Evolutionary conservation across 1,140 invertebrate species (phyloP).

Genomic region (Drosophila tani): DNA sequence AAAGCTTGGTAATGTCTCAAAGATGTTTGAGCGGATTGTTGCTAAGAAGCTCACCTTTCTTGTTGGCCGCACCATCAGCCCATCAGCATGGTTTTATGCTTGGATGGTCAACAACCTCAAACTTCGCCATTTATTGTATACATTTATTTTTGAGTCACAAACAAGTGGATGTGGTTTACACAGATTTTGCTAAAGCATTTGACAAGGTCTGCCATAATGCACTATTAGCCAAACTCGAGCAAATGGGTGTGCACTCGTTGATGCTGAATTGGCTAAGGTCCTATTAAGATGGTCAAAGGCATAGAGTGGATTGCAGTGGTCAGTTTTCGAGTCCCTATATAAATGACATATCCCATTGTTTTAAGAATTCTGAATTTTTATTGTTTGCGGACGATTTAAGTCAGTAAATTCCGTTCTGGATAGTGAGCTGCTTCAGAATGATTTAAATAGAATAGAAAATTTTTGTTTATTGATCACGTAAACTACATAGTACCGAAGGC

Average conservation of each 20-base stretch:
- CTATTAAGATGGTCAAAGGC: background rate
- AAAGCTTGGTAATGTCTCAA: background rate
- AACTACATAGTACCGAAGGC: background rate
- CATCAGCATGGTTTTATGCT: background rate
- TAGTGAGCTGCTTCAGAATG: background rate
- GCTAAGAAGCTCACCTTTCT: background rate
- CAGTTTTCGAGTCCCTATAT: background rate
- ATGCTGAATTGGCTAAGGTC: background rate
- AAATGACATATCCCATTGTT: background rate
- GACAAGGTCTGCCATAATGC: background rate
- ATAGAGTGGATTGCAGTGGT: background rate
- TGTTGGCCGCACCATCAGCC: background rate
- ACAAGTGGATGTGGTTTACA: background rate
- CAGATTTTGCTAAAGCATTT: background rate
- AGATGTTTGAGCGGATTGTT: background rate
- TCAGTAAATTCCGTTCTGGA: background rate
- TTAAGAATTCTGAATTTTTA: background rate
- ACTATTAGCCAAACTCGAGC: too few species aligned
- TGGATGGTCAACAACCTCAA: background rate
- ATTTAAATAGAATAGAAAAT: too few species aligned
- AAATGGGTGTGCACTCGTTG: too few species aligned
- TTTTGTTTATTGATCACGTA: background rate
- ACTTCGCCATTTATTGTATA: background rate
- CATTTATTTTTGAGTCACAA: background rate
- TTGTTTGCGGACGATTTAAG: background rate